phyloP scores from a whole-genome alignment of 1,140 invertebrate genomes.

The Globodera ellingtonae region DNA sequence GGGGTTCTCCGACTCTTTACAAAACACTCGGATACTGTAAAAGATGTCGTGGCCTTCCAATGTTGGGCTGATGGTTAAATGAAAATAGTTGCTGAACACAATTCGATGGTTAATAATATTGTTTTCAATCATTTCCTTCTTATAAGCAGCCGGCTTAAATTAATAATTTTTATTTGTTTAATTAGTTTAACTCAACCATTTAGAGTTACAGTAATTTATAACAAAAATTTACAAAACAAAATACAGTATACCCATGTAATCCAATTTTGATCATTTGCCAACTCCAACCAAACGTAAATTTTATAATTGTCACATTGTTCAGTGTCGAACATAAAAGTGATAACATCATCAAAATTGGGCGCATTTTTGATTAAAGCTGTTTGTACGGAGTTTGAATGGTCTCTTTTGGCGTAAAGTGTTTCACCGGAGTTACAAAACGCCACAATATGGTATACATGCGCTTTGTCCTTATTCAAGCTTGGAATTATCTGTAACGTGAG shows the following conservation, averaged over 20 bases:
- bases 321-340: background rate
- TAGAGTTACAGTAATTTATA: too few species aligned
- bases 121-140: background rate
- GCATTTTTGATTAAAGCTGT: background rate
- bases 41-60: background rate
- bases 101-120: background rate
- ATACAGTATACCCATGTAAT: too few species aligned
- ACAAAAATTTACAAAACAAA: too few species aligned
- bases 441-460: background rate
- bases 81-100: background rate
- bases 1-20: background rate
- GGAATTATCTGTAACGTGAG: background rate
- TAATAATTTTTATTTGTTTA: background rate
- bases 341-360: background rate
- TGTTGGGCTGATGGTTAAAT: background rate
- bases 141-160: background rate
- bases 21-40: background rate
- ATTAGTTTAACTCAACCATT: too few species aligned
- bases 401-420: background rate
- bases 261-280: too few species aligned
- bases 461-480: background rate
- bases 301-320: too few species aligned
- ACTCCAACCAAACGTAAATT: too few species aligned
- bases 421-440: background rate
- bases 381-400: background rate